A percentile compares a stretch with the other conserved stretches of the same genome.
Conservation (phyloP, 2,888 invertebrate genomes). For the Epirrhoe tristata region DNA sequence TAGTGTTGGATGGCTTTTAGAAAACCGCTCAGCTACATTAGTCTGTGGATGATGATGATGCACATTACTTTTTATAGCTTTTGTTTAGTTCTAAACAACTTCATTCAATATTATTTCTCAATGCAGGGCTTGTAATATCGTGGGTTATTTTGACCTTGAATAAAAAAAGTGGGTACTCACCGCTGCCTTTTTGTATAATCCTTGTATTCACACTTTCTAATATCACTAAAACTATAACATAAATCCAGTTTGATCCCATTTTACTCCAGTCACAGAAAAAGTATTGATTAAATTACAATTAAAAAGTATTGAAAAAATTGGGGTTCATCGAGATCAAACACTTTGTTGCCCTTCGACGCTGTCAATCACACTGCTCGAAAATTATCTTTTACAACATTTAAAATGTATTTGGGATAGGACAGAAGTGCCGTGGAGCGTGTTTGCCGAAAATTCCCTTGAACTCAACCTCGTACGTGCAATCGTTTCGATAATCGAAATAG, state of each 20-base stretch:
- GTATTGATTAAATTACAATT: neutral
- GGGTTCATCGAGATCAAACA: constrained; percentile 12
- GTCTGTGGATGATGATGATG: too few relatives aligned
- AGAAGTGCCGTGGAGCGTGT: constrained; percentile 60
- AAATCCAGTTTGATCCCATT: constrained; percentile 20
- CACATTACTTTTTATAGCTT: too few relatives aligned
- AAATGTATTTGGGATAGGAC: constrained; percentile 67
- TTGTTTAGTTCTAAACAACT: too few relatives aligned
- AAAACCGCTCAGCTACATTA: too few relatives aligned
- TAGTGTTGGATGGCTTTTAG: too few relatives aligned
- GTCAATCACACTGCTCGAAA: constrained; percentile 61
- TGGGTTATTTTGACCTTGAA: neutral
- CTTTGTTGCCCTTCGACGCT: constrained; percentile 46
- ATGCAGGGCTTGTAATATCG: too few relatives aligned
- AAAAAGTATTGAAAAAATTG: too few relatives aligned
- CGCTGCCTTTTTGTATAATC: constrained; percentile 26
- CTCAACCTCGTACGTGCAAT: constrained; percentile 50
- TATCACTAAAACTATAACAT: constrained; percentile 23
- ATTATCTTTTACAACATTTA: constrained; percentile 68
- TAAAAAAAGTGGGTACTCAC: constrained; percentile 16
- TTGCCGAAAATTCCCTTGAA: constrained; percentile 55
- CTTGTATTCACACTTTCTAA: constrained; percentile 29
- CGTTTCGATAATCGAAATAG: constrained; percentile 28
- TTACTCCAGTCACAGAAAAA: constrained; percentile 4
- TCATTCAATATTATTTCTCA: too few relatives aligned